phyloP scores from a whole-genome alignment of 2,113 vertebrate genomes.

The Cyphomyrus discorhynchus region DNA sequence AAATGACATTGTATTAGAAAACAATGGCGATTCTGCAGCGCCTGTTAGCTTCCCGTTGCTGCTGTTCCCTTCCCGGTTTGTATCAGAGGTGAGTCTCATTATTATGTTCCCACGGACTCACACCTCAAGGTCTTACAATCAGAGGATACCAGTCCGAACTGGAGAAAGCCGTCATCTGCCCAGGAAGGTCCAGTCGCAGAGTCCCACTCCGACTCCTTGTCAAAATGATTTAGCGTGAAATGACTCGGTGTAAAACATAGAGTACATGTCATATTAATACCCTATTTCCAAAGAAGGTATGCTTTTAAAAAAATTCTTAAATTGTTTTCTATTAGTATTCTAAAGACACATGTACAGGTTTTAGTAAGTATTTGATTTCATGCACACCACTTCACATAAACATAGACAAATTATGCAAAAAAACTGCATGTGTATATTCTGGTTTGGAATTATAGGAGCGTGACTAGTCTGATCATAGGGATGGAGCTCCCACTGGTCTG shows the following conservation, averaged over 20 bases:
- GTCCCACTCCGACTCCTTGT: neutral
- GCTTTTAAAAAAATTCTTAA: neutral
- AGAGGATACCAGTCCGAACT: neutral
- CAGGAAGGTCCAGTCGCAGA: neutral
- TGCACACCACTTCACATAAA: neutral
- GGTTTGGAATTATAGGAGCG: neutral
- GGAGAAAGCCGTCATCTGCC: neutral
- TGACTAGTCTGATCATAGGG: constrained; percentile 28
- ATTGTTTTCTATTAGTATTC: neutral
- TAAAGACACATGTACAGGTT: neutral
- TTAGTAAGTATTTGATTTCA: neutral
- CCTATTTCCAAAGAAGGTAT: neutral
- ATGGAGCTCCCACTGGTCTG: neutral
- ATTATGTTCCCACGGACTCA: neutral
- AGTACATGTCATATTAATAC: neutral
- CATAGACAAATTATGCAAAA: neutral
- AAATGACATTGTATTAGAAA: constrained; percentile 94
- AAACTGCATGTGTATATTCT: neutral
- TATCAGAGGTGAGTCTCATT: neutral
- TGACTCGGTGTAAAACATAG: neutral
- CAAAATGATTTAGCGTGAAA: neutral
- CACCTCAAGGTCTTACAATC: neutral
- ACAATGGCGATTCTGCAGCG: constrained; percentile 59
- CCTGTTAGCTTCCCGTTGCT: constrained; percentile 39
- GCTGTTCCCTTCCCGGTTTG: neutral